phyloP scores from a whole-genome alignment of 2,113 vertebrate species.

The Promerops cafer region DNA sequence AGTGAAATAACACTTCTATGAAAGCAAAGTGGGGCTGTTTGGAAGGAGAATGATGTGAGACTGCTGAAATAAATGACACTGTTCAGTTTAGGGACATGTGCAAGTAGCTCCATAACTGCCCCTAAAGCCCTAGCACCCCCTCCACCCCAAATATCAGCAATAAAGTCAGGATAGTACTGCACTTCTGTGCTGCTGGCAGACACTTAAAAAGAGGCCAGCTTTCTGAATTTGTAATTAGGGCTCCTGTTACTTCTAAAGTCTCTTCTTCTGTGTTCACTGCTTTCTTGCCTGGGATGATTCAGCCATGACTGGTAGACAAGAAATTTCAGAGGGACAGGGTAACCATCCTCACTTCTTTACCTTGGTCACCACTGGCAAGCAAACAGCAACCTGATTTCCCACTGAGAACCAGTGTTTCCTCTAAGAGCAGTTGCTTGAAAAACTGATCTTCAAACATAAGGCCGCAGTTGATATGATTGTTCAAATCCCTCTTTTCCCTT shows the following conservation, averaged over 20 bases:
- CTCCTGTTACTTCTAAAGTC: neutral
- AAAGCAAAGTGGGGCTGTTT: neutral
- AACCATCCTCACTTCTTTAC: neutral
- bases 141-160: neutral
- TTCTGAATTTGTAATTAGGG: neutral
- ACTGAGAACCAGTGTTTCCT: neutral
- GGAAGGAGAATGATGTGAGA: neutral
- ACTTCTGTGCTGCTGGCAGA: neutral
- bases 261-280: neutral
- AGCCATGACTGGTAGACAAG: neutral
- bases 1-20: neutral
- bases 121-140: neutral
- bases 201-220: neutral
- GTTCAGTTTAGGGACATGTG: neutral
- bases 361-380: neutral
- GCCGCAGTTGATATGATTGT: neutral
- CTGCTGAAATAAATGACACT: neutral
- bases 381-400: neutral
- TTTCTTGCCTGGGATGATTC: neutral
- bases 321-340: neutral
- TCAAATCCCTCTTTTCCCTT: neutral
- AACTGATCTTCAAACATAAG: neutral
- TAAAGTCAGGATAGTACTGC: neutral
- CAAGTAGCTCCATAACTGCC: neutral
- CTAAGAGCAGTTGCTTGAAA: neutral